Base-by-base conservation (phyloP, 2,113 vertebrate species). In the Chloroceryle aenea region DNA sequence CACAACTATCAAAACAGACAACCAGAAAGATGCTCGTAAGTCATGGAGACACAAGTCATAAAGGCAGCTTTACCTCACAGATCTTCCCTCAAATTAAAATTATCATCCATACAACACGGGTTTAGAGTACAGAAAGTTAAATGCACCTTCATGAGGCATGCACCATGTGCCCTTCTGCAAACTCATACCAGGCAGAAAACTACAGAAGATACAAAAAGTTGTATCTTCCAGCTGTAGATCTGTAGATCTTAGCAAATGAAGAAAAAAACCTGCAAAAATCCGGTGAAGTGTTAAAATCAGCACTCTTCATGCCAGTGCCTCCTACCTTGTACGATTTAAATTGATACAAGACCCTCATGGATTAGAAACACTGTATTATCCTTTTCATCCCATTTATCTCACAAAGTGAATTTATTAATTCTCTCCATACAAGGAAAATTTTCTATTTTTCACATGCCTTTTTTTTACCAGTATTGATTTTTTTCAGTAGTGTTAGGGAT, bases 311-410 rank as follows among this genome's bases (percentile, higher is more conserved):
- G 42, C 40, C 64, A 66, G 27, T 45, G 53, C 42, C 76, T 76
- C 85, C 30, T 89, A 90, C 42, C 58, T 89, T 61, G 48, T 50
- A n/a, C 84, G 89, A 68, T 75, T 85, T 91, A 95, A 97, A 93
- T 89, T 93, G 76, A 74, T 95, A 96, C 91, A 95, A 94, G 90
- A 64, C 75, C 79, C 59, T 38, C 36, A 85, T 83, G 85, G 77
- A 61, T 23, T 90, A n/a, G 79, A 96, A 95, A 83, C 25, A 59
- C 45, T 80, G 43, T 55, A 47, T 92, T 96, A 80, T 55, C 45
- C 61, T 87, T 96, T 94, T 87, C 86, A 79, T 84, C 52, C 68
- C 79, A 85, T 97, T 81, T 81, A 81, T 75, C 87, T 83, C 43
- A 4, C 45, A 62, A 92, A 93, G 82, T 89, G 42, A 76, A 85